Evolutionary conservation across 2,888 invertebrate genomes (phyloP), one percentile per base, ranked within the genome.

Genomic region (Lepidochitona cinerea): DNA sequence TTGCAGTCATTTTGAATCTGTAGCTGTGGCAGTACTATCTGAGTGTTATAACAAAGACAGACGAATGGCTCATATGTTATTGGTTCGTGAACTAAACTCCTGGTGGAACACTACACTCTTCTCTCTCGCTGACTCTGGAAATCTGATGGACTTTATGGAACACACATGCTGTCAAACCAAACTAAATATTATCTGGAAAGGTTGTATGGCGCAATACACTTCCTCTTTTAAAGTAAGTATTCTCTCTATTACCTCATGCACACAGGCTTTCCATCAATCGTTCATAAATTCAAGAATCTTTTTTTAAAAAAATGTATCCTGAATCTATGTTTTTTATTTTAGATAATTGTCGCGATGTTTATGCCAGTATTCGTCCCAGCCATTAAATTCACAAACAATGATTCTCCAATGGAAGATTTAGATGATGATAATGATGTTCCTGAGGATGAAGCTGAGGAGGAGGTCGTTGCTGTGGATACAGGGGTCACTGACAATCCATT

Each of bases 181-280:
- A 75, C 85, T 91, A n/a, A 90, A 89, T 71, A 77, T 80, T 49
- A 89, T 90, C 70, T 91, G 90, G 91, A 89, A 87, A 73, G 91
- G 91, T 6, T 77, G 84, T 26, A 88, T 91, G 88, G 87, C 87
- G 0, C 82, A 87, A 32, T 87, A 89, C 78, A 90, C 89, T 5
- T 83, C 88, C 32, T 82, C 80, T 12, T 84, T 85, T 81, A 90
- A 88, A 87, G 90, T 89, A 59, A 33, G 76, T 49, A 7, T 23
- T 4, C 49, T 49, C 49, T 2, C 49, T 49, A 41, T 18, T 41
- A 41, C 41, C 41, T 41, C 41, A 41, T 41, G 41, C 9, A 41
- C 9, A 12, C 18, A 9, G 18, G 41, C 18, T 41, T 9, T 41
- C 41, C n/a, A n/a, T n/a, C n/a, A n/a, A n/a, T n/a, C n/a, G n/a